Evolutionary conservation across 2,888 invertebrate species (phyloP).

Genomic region (Napeogenes sylphis): DNA sequence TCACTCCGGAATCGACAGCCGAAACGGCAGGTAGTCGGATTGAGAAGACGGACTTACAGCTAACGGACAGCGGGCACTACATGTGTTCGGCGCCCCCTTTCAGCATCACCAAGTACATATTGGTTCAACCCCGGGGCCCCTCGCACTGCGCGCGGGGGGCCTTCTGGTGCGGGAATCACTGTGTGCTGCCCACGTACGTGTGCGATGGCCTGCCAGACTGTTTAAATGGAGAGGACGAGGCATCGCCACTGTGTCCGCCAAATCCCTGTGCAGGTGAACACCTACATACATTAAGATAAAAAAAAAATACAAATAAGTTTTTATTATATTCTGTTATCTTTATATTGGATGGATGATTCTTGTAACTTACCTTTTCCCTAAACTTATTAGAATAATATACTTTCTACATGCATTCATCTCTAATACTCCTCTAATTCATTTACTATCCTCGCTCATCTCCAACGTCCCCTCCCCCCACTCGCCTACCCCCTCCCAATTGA

Average conservation of each 20-base stretch:
- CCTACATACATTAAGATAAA: neutral
- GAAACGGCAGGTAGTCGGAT: conserved; percentile 42
- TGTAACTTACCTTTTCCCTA: no score
- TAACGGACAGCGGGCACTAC: conserved; percentile 60
- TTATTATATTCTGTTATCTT: neutral
- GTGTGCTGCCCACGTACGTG: conserved; percentile 62
- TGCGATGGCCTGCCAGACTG: conserved; percentile 69
- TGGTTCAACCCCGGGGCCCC: conserved; percentile 56
- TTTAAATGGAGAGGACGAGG: conserved; percentile 55
- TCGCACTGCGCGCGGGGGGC: conserved; percentile 56
- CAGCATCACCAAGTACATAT: conserved; percentile 61
- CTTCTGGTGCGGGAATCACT: conserved; percentile 60
- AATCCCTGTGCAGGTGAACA: conserved; percentile 54
- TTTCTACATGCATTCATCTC: no score
- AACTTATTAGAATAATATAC: no score
- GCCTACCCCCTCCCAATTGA: no score
- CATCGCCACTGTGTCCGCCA: conserved; percentile 44
- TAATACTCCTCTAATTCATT: no score
- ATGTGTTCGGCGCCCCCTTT: conserved; percentile 65
- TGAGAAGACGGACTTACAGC: conserved; percentile 39
- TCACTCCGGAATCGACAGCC: conserved; percentile 37
- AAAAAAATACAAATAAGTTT: neutral
- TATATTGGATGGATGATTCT: neutral
- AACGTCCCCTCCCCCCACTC: no score
- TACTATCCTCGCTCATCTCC: no score